Evolutionary conservation across 2,888 invertebrate genomes (phyloP).

Genomic region (Vesta saturnalis): DNA sequence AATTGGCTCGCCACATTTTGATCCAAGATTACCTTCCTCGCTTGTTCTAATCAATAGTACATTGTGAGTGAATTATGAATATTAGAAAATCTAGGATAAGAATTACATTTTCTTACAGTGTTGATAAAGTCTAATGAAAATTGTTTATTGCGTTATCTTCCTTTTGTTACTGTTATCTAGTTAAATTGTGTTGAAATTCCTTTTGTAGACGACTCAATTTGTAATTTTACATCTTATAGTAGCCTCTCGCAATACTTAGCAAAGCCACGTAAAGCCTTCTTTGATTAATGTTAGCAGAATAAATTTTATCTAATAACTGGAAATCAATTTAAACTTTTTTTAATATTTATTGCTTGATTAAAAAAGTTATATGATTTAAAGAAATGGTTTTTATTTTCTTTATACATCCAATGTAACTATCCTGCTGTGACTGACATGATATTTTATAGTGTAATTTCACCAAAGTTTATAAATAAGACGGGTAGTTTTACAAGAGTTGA

Average conservation of each 20-base stretch:
- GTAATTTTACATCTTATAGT: neutral
- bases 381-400: neutral
- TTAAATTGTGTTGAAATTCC: neutral
- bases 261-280: neutral
- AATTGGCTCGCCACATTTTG: constrained; percentile 8
- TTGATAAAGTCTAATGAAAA: constrained; percentile 8
- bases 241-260: neutral
- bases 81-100: constrained; percentile 10
- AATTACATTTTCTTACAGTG: constrained; percentile 3
- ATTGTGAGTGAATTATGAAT: constrained; percentile 7
- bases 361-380: neutral
- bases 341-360: neutral
- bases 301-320: neutral
- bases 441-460: neutral
- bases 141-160: neutral
- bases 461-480: neutral
- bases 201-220: neutral
- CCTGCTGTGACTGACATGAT: neutral
- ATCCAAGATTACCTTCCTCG: constrained; percentile 12
- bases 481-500: neutral
- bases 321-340: neutral
- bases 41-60: constrained; percentile 12
- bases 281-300: neutral
- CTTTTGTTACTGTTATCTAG: neutral
- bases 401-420: neutral